Conservation (phyloP, 2,888 invertebrate species). For the Platycheirus albimanus region DNA sequence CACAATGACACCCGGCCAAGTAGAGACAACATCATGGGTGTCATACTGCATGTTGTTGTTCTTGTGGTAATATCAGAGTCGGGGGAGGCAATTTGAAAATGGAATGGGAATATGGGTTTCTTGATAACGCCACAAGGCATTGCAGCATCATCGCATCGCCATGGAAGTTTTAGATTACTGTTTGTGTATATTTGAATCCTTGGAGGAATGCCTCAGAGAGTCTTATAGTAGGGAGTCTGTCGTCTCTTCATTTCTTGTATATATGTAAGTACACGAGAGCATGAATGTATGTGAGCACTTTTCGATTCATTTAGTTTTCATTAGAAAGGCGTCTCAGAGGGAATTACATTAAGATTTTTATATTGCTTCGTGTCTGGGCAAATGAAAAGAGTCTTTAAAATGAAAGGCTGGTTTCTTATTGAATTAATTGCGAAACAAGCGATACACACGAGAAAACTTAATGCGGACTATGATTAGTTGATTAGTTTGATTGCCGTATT, state of each 20-base stretch:
- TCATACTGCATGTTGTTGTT: constrained; percentile 62
- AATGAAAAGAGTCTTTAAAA: constrained; percentile 38
- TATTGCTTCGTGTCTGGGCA: constrained; percentile 28
- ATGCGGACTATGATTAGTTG: background rate
- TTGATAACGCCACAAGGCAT: constrained; percentile 58
- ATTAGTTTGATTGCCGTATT: background rate
- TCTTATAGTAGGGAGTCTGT: constrained; percentile 30
- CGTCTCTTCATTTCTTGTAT: constrained; percentile 8
- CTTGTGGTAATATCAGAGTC: constrained; percentile 37
- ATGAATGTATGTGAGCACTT: constrained; percentile 53
- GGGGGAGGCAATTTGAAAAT: background rate
- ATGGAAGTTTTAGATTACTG: constrained; percentile 52
- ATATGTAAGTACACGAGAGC: constrained; percentile 26
- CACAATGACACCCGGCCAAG: constrained; percentile 58
- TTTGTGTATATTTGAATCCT: constrained; percentile 43
- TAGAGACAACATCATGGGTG: constrained; percentile 59
- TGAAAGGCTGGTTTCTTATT: constrained; percentile 20
- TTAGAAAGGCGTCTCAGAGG: constrained; percentile 61
- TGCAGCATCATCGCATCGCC: constrained; percentile 62
- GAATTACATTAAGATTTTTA: constrained; percentile 59
- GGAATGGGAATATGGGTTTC: constrained; percentile 29
- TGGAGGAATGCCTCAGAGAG: constrained; percentile 26
- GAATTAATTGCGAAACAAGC: constrained; percentile 9
- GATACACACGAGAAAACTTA: background rate
- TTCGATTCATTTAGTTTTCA: constrained; percentile 72